Evolutionary conservation across 2,113 vertebrate genomes (phyloP).

Genomic region (Fregetta grallaria): DNA sequence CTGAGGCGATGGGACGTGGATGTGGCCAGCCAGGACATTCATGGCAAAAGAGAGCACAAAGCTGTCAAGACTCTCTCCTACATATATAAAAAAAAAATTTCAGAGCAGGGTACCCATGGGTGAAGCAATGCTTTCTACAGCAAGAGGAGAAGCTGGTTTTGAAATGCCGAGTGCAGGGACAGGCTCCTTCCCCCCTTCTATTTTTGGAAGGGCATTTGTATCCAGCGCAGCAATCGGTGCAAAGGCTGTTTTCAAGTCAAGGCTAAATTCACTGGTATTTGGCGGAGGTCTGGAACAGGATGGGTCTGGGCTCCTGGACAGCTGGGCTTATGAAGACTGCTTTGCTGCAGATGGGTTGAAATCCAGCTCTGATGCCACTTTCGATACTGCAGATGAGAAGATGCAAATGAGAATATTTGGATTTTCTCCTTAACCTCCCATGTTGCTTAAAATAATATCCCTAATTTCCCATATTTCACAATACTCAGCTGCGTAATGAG

Average conservation of each 20-base stretch:
- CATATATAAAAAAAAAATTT: not conserved
- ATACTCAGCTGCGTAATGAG: not conserved
- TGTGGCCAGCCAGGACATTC: not conserved
- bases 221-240: not conserved
- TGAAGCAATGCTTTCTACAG: not conserved
- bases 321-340: not conserved
- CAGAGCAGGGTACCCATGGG: rapidly evolving
- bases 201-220: conserved; percentile 14
- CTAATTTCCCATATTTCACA: not conserved
- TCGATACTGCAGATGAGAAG: not conserved
- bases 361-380: not conserved
- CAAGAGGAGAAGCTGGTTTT: not conserved
- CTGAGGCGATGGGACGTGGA: not conserved
- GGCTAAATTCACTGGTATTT: not conserved
- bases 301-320: not conserved
- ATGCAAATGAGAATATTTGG: not conserved
- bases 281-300: not conserved
- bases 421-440: not conserved
- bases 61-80: not conserved
- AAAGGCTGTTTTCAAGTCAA: conserved; percentile 1
- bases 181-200: not conserved
- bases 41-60: not conserved
- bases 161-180: not conserved
- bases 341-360: not conserved
- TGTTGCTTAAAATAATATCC: not conserved